phyloP scores from a whole-genome alignment of 1,140 invertebrate species.

The Rhopalosiphum maidis region DNA sequence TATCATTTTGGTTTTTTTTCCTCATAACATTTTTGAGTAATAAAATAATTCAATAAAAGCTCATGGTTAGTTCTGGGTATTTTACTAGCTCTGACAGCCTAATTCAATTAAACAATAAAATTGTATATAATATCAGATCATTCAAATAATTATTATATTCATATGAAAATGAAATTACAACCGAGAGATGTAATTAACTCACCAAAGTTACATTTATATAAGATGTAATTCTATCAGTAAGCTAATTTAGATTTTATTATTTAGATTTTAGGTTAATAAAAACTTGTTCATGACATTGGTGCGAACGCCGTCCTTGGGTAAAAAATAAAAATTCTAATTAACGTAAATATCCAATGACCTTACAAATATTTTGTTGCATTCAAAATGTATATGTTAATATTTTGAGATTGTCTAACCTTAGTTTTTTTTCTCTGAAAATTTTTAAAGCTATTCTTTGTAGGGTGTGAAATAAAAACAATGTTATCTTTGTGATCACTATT shows the following conservation, averaged over 20 bases:
- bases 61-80: not conserved
- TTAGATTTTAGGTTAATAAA: not conserved
- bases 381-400: not conserved
- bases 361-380: not conserved
- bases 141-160: not conserved
- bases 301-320: not conserved
- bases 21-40: not conserved
- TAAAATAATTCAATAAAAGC: not conserved
- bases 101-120: not conserved
- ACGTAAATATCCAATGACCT: not conserved
- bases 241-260: not conserved
- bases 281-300: not conserved
- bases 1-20: no score
- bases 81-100: not conserved
- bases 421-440: not conserved
- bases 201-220: not conserved
- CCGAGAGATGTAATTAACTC: not conserved
- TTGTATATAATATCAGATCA: not conserved
- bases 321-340: constrained; percentile 4
- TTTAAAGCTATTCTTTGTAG: not conserved
- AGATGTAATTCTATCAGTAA: not conserved
- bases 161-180: not conserved
- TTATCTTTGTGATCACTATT: not conserved
- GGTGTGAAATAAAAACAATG: not conserved
- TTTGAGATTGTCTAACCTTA: not conserved